Base-by-base conservation (phyloP, 1,140 invertebrate species). In the Drosophila persimilis region DNA sequence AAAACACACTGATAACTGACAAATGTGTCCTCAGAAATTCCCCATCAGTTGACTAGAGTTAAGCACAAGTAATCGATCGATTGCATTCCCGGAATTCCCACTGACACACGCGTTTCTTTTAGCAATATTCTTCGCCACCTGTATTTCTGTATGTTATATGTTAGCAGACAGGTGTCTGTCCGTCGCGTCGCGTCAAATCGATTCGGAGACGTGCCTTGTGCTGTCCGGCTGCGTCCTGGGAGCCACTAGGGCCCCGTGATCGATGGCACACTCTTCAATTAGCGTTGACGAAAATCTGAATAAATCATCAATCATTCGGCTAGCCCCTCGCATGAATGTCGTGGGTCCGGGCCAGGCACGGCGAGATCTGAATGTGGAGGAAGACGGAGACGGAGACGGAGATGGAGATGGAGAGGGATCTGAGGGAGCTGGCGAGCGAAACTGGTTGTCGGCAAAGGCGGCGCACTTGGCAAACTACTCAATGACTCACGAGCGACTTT, bases 401-500 rank as follows among this genome's bases (percentile, higher is more conserved):
- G 24, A 26, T 5, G 24, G 24, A 26, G 24, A 20, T 2, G 20
- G 20, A 20, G 20, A 20, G 20, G 20, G 13, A 66, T 13, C 35
- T 39, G 35, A 47, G 39, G 31, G 60, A 65, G 50, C 50, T 55
- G 50, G 24, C 44, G 51, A 44, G 41, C 48, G 66, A 81, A 83
- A 83, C 80, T 84, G 80, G 80, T 85, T 84, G 78, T 58, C 78
- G 79, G 65, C 71, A 31, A 51, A n/a, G n/a, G 26, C 22, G 24
- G 6, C 65, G 67, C 71, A 73, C 69, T 71, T 73, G 70, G 70
- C 66, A 41, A 73, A 48, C 66, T 56, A 54, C 73, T 64, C 75
- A 66, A 60, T 85, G 80, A 85, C 73, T 86, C 80, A 85, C 63
- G 56, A 66, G 54, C 69, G 64, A 85, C 80, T 85, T 85, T 85